A percentile compares a stretch with the other conserved stretches of the same genome.
These are phyloP conservation scores for Setipinna tenuifilis DNA, from an alignment of 2,797 vertebrate species.

Conservation along the genomic window DNA sequence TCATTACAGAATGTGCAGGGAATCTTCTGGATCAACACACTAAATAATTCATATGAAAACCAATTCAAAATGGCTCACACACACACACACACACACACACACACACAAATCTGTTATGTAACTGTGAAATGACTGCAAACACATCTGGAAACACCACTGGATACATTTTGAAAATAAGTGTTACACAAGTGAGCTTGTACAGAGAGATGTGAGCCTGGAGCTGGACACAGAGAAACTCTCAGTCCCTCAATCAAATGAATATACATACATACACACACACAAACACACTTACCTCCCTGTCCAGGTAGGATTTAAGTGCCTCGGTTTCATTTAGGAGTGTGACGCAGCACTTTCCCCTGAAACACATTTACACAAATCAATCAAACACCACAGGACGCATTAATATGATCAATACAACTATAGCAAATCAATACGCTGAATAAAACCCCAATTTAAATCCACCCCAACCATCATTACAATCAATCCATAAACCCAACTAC, in stretches of 20 bases:
- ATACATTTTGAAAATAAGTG: not conserved
- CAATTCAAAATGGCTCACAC: slow-evolving; percentile 57
- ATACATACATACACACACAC: not conserved
- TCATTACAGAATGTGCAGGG: slow-evolving; percentile 75
- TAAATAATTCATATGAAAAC: slow-evolving; percentile 78
- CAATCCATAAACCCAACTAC: not conserved
- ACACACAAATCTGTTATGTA: slow-evolving; percentile 33
- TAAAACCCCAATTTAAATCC: not conserved
- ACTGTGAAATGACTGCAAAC: slow-evolving; percentile 3
- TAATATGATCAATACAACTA: not conserved
- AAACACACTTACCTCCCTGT: slow-evolving; percentile 85
- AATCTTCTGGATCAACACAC: slow-evolving; percentile 78
- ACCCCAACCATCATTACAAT: not conserved
- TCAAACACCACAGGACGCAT: slow-evolving; percentile 17
- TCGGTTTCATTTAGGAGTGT: slow-evolving; percentile 97
- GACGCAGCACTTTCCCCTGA: slow-evolving; percentile 97
- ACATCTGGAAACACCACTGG: not conserved
- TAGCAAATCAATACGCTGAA: not conserved
- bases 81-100: slow-evolving; percentile 47
- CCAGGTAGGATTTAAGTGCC: slow-evolving; percentile 95
- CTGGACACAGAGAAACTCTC: not conserved
- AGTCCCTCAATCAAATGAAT: not conserved
- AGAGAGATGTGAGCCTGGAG: not conserved
- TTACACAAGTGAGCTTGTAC: slow-evolving; percentile 5
- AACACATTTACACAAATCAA: slow-evolving; percentile 40